phyloP scores from a whole-genome alignment of 2,113 vertebrate genomes.

The Hemicordylus capensis region DNA sequence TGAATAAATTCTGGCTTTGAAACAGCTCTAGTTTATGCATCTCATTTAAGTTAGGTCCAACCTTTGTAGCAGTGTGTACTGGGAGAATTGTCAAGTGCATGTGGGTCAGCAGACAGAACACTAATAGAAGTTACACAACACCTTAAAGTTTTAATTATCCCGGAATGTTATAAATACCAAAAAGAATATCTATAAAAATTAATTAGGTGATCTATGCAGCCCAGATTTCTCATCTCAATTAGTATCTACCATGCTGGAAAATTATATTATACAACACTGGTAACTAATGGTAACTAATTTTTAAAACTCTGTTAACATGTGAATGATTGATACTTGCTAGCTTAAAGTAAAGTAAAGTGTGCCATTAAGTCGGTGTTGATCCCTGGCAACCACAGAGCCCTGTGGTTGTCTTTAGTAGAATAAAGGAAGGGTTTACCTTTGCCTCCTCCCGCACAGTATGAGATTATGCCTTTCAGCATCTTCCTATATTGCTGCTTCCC shows the following conservation, averaged over 20 bases:
- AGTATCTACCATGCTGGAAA: constrained; percentile 70
- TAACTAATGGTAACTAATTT: constrained; percentile 58
- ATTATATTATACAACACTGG: constrained; percentile 70
- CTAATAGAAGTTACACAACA: constrained; percentile 66
- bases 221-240: constrained; percentile 76
- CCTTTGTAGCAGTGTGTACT: constrained; percentile 56
- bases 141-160: constrained; percentile 74
- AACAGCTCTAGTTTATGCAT: constrained; percentile 60
- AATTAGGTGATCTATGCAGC: constrained; percentile 72
- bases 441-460: no score
- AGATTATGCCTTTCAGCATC: no score
- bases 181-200: constrained; percentile 71
- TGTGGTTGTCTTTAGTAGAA: no score
- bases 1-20: constrained; percentile 54
- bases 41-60: constrained; percentile 59
- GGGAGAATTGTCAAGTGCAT: constrained; percentile 45
- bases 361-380: no score
- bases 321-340: constrained; percentile 58
- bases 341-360: no score
- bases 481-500: no score
- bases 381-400: no score
- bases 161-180: constrained; percentile 63
- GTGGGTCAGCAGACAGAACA: constrained; percentile 70
- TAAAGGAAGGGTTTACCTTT: no score
- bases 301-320: constrained; percentile 22